Evolutionary conservation across 2,888 invertebrate species (phyloP), one percentile per base, ranked within the genome.

Genomic region (Holacanthella duospinosa): DNA sequence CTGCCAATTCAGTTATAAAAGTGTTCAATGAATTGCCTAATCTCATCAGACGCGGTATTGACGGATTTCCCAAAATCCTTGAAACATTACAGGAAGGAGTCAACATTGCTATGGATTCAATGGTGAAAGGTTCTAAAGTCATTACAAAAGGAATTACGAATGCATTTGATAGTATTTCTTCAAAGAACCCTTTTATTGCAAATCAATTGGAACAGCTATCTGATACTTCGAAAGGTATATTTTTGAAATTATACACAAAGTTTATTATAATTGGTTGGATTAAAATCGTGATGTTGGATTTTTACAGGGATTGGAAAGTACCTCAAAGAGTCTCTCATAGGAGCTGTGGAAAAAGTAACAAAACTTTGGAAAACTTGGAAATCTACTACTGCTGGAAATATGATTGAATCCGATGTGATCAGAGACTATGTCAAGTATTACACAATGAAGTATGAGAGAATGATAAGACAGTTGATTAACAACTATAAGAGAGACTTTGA

Each of bases 401-500:
- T 70, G 53, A 21, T 71, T 25, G 61, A 66, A 19, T 66, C 64
- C 61, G 43, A 59, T 19, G 57, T 61, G 36, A 65, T 79, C 1
- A 74, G 76, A 6, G 80, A 81, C 56, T 78, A 82, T 62, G 70
- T 75, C n/a, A 68, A 76, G 2, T 74, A 78, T 1, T 61, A 83
- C 2, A 74, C 77, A 6, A 79, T 82, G 59, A 82, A 83, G 70
- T 63, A 83, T 12, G 80, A 82, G 61, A 80, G 81, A 3, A 72
- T 85, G 6, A 84, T 84, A 0, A 71, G 56, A 1, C 64, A 67
- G 28, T 29, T 81, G 27, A 77, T 79, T 65, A 80, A 81, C 48
- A 77, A 79, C 43, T 54, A 80, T 1, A 80, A 81, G 68, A 78
- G 78, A 21, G 78, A 79, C 62, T 79, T 78, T 65, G 74, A 78